phyloP scores from a whole-genome alignment of 2,113 vertebrate genomes.

The Carettochelys insculpta region DNA sequence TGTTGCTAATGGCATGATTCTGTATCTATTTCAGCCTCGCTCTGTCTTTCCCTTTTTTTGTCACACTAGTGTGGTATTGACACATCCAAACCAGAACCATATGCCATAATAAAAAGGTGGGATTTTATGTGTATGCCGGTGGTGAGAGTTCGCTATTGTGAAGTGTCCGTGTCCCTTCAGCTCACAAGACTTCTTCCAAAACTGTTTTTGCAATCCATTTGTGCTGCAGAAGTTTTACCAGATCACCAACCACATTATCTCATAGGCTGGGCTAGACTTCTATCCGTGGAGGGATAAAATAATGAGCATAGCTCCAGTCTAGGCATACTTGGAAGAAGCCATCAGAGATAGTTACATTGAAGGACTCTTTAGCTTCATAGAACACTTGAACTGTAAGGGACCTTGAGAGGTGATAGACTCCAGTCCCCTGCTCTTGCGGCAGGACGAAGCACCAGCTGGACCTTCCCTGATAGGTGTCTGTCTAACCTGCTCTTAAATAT shows the following conservation, averaged over 20 bases:
- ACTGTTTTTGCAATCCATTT: neutral
- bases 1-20: slow-evolving; percentile 62
- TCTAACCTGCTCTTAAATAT: too few species aligned
- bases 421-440: too few species aligned
- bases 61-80: slow-evolving; percentile 45
- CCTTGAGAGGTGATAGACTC: too few species aligned
- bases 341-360: neutral
- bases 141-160: neutral
- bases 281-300: neutral
- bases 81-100: slow-evolving; percentile 3
- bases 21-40: slow-evolving; percentile 44
- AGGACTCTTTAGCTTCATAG: neutral
- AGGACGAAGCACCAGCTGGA: too few species aligned
- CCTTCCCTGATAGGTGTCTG: too few species aligned
- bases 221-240: neutral
- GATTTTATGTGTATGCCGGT: slow-evolving; percentile 56
- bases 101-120: slow-evolving; percentile 69
- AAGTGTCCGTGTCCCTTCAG: neutral
- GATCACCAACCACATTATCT: neutral
- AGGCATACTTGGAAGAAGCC: neutral
- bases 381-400: too few species aligned
- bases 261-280: neutral
- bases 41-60: slow-evolving; percentile 62
- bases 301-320: neutral
- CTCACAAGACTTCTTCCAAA: neutral